Percentiles rank a stretch among this genome's conserved stretches.
These are phyloP conservation scores for Mormyrops attenuatus DNA, from an alignment of 2,797 vertebrate species.

Conservation along the genomic window DNA sequence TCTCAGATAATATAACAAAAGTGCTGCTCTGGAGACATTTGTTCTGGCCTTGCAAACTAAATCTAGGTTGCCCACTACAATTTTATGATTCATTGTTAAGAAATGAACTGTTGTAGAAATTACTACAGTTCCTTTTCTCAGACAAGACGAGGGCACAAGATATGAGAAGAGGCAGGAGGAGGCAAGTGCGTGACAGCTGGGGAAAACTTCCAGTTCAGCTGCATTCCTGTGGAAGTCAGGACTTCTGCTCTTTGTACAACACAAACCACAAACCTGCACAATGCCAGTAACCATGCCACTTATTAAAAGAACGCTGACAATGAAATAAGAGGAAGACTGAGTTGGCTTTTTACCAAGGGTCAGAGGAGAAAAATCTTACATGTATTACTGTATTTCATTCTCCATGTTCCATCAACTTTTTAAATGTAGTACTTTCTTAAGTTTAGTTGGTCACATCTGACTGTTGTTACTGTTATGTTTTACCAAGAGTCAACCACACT, in stretches of 20 bases:
- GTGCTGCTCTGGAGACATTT: background rate
- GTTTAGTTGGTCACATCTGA: background rate
- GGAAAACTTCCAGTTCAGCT: background rate
- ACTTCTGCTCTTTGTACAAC: background rate
- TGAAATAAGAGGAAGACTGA: background rate
- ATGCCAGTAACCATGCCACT: background rate
- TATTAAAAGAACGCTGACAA: background rate
- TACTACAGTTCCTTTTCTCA: background rate
- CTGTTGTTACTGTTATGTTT: background rate
- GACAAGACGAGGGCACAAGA: background rate
- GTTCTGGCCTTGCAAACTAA: background rate
- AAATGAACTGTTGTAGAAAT: background rate
- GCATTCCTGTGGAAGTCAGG: background rate
- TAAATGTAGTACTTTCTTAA: background rate
- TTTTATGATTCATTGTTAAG: background rate
- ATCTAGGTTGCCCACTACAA: background rate
- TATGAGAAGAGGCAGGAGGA: background rate
- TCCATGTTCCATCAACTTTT: background rate
- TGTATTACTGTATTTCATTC: background rate
- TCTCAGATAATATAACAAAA: background rate
- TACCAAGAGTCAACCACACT: background rate
- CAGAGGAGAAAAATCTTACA: background rate
- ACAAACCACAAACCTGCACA: background rate
- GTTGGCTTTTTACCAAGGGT: background rate
- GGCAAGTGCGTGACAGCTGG: background rate